Evolutionary conservation across 2,797 vertebrate species (phyloP).

Genomic region (Platalea minor): DNA sequence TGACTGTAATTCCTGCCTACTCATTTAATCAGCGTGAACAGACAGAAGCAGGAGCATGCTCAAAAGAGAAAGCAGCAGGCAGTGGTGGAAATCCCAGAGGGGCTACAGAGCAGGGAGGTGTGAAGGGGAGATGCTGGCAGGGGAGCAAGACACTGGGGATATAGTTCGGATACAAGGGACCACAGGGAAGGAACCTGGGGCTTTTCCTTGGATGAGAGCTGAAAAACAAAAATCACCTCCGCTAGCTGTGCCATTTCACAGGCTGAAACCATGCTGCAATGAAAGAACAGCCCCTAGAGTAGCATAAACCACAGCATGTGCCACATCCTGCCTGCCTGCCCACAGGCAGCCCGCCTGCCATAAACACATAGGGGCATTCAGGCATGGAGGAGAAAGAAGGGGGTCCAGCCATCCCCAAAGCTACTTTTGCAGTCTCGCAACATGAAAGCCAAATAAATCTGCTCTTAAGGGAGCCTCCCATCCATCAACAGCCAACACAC

Average conservation of each 20-base stretch:
- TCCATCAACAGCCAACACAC: not conserved
- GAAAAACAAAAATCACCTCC: not conserved
- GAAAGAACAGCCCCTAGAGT: not conserved
- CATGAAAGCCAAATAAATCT: conserved; percentile 27
- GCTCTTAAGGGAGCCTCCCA: not conserved
- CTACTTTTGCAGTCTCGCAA: not conserved
- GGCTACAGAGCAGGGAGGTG: not conserved
- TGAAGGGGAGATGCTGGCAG: not conserved
- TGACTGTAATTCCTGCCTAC: conserved; percentile 46
- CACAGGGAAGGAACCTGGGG: not conserved
- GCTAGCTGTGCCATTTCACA: not conserved
- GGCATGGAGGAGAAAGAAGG: conserved; percentile 7
- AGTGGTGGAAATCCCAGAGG: not conserved
- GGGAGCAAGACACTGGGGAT: not conserved
- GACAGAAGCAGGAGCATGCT: not conserved
- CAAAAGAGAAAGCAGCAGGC: not conserved
- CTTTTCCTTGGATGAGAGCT: not conserved
- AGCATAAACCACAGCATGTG: not conserved
- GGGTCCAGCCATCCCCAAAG: not conserved
- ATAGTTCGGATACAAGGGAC: not conserved
- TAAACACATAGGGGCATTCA: not conserved
- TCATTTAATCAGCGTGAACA: conserved; percentile 7
- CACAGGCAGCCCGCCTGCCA: not conserved
- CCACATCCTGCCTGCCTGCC: not conserved
- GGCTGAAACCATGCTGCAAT: not conserved